phyloP scores from a whole-genome alignment of 2,797 vertebrate species.

The Rhodeus uyekii region DNA sequence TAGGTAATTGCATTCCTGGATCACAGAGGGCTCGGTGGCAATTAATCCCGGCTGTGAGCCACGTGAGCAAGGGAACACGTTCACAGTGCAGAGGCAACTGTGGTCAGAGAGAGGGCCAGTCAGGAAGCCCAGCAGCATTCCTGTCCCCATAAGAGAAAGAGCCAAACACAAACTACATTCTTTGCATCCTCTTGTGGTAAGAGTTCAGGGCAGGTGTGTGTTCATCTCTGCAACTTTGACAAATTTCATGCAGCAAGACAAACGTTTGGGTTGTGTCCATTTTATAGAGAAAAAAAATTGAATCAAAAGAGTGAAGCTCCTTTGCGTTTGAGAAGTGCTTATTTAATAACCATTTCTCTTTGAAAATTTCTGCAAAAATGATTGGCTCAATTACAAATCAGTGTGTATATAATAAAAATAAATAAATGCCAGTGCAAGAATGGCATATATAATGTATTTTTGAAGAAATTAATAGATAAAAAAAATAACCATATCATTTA shows the following conservation, averaged over 20 bases:
- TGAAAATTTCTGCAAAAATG: not conserved
- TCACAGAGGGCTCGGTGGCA: conserved; percentile 70
- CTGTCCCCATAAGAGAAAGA: not conserved
- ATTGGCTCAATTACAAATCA: too few relatives aligned
- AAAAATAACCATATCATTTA: not conserved
- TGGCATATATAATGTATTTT: not conserved
- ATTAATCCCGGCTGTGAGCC: conserved; percentile 73
- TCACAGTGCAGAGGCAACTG: conserved; percentile 43
- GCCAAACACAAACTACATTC: conserved; percentile 10
- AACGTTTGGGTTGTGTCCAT: not conserved
- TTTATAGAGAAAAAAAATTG: not conserved
- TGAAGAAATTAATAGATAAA: not conserved
- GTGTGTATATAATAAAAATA: rapidly evolving
- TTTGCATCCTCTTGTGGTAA: conserved; percentile 7
- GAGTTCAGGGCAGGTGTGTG: not conserved
- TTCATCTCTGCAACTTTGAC: not conserved
- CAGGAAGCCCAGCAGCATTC: not conserved
- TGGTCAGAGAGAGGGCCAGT: conserved; percentile 3
- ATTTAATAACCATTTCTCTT: not conserved
- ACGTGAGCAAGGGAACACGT: conserved; percentile 58
- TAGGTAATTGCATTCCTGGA: conserved; percentile 76
- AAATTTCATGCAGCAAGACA: not conserved
- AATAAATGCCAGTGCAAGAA: not conserved
- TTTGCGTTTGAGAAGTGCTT: not conserved
- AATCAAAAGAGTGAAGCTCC: not conserved